These are phyloP conservation scores for Pseudoips prasinana DNA, from an alignment of 2,888 invertebrate genomes.

Conservation along the genomic window DNA sequence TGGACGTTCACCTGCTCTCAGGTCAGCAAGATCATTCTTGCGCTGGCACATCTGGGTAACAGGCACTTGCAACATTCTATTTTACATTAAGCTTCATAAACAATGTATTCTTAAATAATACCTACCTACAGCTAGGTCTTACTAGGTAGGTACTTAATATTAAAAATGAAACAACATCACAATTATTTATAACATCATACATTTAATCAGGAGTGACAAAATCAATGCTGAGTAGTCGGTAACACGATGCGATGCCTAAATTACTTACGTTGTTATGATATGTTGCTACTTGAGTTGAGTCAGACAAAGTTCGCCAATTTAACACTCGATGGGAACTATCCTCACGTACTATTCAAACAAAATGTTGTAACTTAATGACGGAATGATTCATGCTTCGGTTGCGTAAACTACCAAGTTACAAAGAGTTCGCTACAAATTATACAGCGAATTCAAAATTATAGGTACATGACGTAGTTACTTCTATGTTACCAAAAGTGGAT, in stretches of 20 bases:
- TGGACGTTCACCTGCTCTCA: constrained; percentile 26
- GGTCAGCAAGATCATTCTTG: constrained; percentile 17
- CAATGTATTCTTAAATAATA: not conserved
- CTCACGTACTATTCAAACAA: constrained; percentile 27
- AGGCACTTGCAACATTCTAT: constrained; percentile 7
- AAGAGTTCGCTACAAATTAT: constrained; percentile 6
- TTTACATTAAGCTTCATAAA: constrained; percentile 9
- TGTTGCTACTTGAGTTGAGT: constrained; percentile 21
- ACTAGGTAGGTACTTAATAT: not conserved
- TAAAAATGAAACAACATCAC: constrained; percentile 16
- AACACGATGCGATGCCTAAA: constrained; percentile 25
- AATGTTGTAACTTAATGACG: constrained; percentile 37
- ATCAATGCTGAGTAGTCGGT: constrained; percentile 15
- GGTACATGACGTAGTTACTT: no score
- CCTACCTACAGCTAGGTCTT: not conserved
- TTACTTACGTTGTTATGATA: constrained; percentile 13
- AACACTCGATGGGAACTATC: constrained; percentile 24
- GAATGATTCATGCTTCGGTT: constrained; percentile 49
- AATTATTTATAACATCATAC: constrained; percentile 6
- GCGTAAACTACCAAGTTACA: constrained; percentile 40
- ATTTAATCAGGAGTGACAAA: constrained; percentile 19
- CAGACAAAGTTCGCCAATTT: constrained; percentile 13
- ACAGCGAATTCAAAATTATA: no score
- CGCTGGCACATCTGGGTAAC: constrained; percentile 13
- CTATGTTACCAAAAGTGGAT: no score